Conservation (phyloP, 53 echinoderm and acorn worm genomes). For the Astropecten irregularis region DNA sequence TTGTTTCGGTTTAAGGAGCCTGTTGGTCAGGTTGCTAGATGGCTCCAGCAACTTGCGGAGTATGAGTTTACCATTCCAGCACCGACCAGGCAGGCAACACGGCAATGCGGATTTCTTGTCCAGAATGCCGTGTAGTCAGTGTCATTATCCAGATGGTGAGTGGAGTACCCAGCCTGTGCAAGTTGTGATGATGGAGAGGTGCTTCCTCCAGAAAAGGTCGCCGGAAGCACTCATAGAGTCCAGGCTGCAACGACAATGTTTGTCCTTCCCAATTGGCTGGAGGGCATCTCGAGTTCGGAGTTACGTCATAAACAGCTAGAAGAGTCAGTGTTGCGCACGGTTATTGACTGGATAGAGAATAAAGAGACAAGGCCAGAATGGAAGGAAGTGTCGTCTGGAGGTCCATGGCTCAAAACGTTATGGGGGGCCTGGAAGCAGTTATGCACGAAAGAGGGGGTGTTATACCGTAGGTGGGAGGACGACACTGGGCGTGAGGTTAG, state of each 20-base stretch:
- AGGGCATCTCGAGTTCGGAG: too few relatives aligned
- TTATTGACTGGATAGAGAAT: neutral
- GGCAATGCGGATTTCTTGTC: constrained; percentile 26
- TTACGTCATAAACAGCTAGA: neutral
- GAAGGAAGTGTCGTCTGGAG: constrained; percentile 26
- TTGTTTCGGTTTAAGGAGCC: constrained; percentile 10
- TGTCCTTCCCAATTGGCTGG: too few relatives aligned
- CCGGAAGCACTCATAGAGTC: too few relatives aligned
- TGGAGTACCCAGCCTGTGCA: too few relatives aligned
- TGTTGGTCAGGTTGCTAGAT: constrained; percentile 19
- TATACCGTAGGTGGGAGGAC: neutral
- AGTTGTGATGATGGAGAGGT: too few relatives aligned
- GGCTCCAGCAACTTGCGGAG: constrained; percentile 25
- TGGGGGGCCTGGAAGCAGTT: constrained; percentile 13
- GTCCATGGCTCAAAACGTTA: neutral
- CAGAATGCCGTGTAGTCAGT: constrained; percentile 6
- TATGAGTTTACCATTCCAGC: constrained; percentile 6
- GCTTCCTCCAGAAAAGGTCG: too few relatives aligned
- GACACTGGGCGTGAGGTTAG: neutral
- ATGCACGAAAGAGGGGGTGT: neutral
- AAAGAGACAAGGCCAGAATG: constrained; percentile 10
- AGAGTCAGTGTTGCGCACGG: neutral
- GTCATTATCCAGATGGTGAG: neutral
- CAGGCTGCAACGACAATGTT: too few relatives aligned
- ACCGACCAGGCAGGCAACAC: constrained; percentile 8